A percentile compares a stretch with the other conserved stretches of the same genome.
Evolutionary conservation across 2,797 vertebrate species (phyloP).

Genomic region (Notolabrus celidotus): DNA sequence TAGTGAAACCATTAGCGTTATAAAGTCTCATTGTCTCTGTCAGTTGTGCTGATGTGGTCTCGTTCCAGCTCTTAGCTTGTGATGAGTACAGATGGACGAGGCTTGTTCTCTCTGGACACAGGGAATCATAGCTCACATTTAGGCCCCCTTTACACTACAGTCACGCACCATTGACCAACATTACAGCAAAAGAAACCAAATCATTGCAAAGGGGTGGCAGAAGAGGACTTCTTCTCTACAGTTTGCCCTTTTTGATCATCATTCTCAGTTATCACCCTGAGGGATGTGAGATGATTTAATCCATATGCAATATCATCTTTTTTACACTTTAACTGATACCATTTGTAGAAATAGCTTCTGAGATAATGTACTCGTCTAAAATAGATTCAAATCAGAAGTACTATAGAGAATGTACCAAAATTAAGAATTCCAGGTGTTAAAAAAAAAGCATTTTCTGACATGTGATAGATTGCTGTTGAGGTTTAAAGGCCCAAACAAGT

Average conservation of each 20-base stretch:
- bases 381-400: not conserved
- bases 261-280: slow-evolving; percentile 45
- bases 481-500: not conserved
- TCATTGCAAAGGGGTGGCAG: slow-evolving; percentile 57
- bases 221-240: slow-evolving; percentile 56
- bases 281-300: slow-evolving; percentile 32
- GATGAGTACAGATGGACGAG: slow-evolving; percentile 80
- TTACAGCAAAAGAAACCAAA: slow-evolving; percentile 79
- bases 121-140: slow-evolving; percentile 77
- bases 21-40: slow-evolving; percentile 80
- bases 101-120: slow-evolving; percentile 67
- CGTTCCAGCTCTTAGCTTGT: slow-evolving; percentile 69
- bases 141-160: slow-evolving; percentile 71
- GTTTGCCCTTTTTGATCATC: slow-evolving; percentile 53
- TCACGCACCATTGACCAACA: slow-evolving; percentile 78
- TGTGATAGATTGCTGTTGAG: not conserved
- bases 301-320: slow-evolving; percentile 3
- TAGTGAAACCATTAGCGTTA: slow-evolving; percentile 65
- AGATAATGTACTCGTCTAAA: not conserved
- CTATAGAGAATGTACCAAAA: too few species aligned
- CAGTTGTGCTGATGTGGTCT: slow-evolving; percentile 82
- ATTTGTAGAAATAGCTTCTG: not conserved
- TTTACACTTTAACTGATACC: slow-evolving; percentile 9
- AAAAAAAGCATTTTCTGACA: not conserved
- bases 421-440: too few species aligned